A percentile compares a stretch with the other conserved stretches of the same genome.
Conservation (phyloP, 2,797 vertebrate genomes). For the Clarias fuscus region DNA sequence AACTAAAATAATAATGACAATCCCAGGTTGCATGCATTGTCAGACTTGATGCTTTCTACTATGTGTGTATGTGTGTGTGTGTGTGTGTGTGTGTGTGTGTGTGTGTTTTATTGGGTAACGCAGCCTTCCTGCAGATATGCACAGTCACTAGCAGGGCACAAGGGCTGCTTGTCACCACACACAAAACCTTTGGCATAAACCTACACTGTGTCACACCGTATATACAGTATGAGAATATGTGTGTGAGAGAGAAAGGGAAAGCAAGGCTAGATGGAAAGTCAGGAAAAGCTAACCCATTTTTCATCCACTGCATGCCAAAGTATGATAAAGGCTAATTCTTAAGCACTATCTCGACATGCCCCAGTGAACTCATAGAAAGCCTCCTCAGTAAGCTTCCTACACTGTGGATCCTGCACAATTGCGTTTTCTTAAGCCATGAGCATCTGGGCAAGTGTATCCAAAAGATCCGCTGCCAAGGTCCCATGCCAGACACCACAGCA, state of each 20-base stretch:
- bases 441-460: neutral
- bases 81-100: constrained; percentile 9
- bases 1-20: constrained; percentile 9
- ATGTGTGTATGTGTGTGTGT: neutral
- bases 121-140: constrained; percentile 50
- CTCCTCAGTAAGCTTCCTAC: neutral
- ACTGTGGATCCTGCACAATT: neutral
- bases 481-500: too few species aligned
- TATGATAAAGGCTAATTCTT: neutral
- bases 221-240: neutral
- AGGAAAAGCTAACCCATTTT: neutral
- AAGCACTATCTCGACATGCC: constrained; percentile 1
- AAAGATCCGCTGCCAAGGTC: too few species aligned
- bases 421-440: neutral
- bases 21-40: neutral
- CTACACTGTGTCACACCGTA: constrained; percentile 3
- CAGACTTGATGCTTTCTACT: constrained; percentile 22
- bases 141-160: constrained; percentile 52
- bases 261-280: constrained; percentile 39
- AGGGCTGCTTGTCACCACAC: constrained; percentile 1
- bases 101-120: constrained; percentile 54
- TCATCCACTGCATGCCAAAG: neutral
- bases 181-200: constrained; percentile 36
- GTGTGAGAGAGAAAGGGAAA: constrained; percentile 44
- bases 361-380: neutral